phyloP scores from a whole-genome alignment of 2,113 vertebrate species.

The Pholis gunnellus region DNA sequence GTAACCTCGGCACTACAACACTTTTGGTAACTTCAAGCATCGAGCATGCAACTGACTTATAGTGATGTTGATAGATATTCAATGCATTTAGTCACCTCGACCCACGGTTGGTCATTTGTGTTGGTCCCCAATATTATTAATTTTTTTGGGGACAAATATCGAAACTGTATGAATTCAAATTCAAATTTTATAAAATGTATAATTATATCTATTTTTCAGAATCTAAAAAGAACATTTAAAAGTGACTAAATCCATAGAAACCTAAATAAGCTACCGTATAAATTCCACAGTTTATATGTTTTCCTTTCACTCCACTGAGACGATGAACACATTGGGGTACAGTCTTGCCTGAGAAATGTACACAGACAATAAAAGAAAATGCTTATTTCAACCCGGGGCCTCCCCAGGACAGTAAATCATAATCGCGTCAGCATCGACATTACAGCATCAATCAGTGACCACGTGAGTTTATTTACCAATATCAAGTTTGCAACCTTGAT shows the following conservation, averaged over 20 bases:
- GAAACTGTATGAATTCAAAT: neutral
- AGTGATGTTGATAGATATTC: no score
- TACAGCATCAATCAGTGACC: neutral
- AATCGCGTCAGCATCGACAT: neutral
- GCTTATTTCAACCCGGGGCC: neutral
- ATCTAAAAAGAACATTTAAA: neutral
- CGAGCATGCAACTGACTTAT: neutral
- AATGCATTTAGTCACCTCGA: no score
- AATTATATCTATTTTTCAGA: neutral
- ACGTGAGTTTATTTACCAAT: neutral
- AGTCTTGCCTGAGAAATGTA: neutral
- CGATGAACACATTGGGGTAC: neutral
- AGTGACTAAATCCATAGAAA: neutral
- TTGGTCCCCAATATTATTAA: neutral
- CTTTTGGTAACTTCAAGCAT: constrained; percentile 12
- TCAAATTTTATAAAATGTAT: no score
- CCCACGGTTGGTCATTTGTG: neutral
- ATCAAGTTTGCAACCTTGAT: neutral
- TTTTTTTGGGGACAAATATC: neutral
- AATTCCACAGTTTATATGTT: neutral
- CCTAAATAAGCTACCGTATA: neutral
- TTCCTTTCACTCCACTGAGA: no score
- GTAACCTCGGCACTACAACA: constrained; percentile 28
- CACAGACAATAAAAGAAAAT: neutral
- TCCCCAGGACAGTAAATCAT: neutral